Evolutionary conservation across 2,888 invertebrate species (phyloP).

Genomic region (Amiota mariae): DNA sequence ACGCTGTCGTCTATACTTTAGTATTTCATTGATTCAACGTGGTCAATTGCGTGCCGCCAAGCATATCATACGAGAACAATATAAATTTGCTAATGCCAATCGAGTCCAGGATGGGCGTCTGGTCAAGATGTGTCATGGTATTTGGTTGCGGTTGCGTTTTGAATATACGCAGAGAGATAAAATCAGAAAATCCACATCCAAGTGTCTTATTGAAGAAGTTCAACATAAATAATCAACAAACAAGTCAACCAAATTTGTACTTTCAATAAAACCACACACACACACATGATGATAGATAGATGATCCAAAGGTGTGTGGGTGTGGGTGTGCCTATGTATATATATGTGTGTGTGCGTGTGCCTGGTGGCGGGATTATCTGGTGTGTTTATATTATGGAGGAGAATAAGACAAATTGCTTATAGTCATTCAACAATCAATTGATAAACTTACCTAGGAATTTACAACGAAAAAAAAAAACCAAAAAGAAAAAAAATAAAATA

Average conservation of each 20-base stretch:
- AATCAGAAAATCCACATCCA: background rate
- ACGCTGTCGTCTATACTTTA: conserved; percentile 89
- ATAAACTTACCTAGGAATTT: background rate
- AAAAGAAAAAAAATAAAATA: too few relatives aligned
- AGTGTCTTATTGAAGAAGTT: background rate
- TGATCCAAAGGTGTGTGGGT: conserved; percentile 43
- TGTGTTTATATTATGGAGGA: too few relatives aligned
- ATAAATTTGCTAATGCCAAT: conserved; percentile 72
- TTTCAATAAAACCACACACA: conserved; percentile 2
- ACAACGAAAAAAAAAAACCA: background rate
- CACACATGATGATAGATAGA: conserved; percentile 4
- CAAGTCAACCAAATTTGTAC: conserved; percentile 3
- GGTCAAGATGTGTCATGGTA: conserved; percentile 87
- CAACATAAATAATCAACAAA: conserved; percentile 2
- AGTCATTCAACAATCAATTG: too few relatives aligned
- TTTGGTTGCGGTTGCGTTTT: conserved; percentile 85
- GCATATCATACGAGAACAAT: conserved; percentile 77
- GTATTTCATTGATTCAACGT: conserved; percentile 90
- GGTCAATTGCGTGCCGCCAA: conserved; percentile 80
- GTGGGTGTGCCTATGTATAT: conserved; percentile 20
- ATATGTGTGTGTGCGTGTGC: conserved; percentile 22
- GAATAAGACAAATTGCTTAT: too few relatives aligned
- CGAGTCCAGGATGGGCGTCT: conserved; percentile 77
- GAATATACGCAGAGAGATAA: conserved; percentile 55
- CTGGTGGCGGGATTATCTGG: too few relatives aligned